Base-by-base conservation (phyloP, 2,113 vertebrate genomes). In the Pavo muticus region DNA sequence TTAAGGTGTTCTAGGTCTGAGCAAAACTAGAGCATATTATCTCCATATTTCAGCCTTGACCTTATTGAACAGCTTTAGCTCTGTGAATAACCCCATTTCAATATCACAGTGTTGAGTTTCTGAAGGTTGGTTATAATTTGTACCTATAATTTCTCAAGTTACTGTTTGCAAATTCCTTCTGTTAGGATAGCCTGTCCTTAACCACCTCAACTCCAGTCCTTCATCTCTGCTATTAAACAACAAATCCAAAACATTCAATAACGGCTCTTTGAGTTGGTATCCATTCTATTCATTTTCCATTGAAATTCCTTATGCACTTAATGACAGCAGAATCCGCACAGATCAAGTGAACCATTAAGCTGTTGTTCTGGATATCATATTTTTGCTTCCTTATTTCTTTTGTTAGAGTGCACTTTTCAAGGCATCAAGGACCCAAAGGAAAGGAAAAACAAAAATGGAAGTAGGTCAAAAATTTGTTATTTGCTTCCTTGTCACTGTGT, bases 81-180 rank as follows among this genome's bases (percentile, higher is more conserved):
- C 90, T 64, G 80, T 68, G 87, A 91, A 93, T 94, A 94, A 94
- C 95, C 82, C 73, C 52, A 74, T 93, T 96, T 94, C 88, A 81
- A 86, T 95, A 88, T 47, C 87, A 92, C 85, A 91, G 93, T 94
- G 92, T 75, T 92, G 88, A 92, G 93, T 96, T 96, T 92, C 76
- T 94, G 92, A 95, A 96, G 90, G 88, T 78, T 87, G 69, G 95
- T 82, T 84, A 91, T 96, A 96, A 96, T 93, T 96, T 92, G 87
- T n/a, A 84, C 19, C 87, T 15, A 92, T 88, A 94, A 94, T 78
- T 86, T 93, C 1, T 1, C 73, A 59, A 84, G 60, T 64, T 94
- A 69, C 93, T 74, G 50, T 94, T 91, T 90, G 70, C 60, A 87
- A 79, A 84, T 70, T 91, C 27, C 63, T 84, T 48, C 52, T 70